A percentile compares a stretch with the other conserved stretches of the same genome.
These are phyloP conservation scores for Drymonia ruficornis DNA, from an alignment of 2,888 invertebrate genomes.

Conservation along the genomic window DNA sequence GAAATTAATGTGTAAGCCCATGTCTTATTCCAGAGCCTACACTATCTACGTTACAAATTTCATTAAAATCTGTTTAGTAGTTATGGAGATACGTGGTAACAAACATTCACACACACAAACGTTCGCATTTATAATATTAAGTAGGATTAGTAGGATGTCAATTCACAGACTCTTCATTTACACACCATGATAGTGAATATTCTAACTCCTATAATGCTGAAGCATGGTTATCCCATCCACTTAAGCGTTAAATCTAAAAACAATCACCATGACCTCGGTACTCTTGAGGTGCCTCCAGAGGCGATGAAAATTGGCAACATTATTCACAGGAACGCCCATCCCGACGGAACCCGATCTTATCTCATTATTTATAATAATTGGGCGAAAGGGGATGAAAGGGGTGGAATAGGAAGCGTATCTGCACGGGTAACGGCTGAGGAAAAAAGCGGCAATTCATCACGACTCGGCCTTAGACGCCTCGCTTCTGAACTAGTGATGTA, in stretches of 20 bases:
- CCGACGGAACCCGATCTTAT: conserved; percentile 58
- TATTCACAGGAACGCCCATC: conserved; percentile 42
- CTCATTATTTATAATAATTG: conserved; percentile 78
- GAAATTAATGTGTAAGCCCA: too few species aligned
- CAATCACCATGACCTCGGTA: background rate
- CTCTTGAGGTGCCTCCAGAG: background rate
- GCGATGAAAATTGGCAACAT: conserved; percentile 40
- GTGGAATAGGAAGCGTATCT: conserved; percentile 46
- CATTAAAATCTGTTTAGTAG: too few species aligned
- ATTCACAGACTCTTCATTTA: too few species aligned
- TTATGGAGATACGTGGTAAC: too few species aligned
- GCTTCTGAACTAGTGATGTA: conserved; percentile 19
- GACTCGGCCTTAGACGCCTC: conserved; percentile 21
- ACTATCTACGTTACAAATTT: too few species aligned
- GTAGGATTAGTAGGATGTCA: too few species aligned
- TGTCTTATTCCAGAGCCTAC: too few species aligned
- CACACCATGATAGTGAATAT: too few species aligned
- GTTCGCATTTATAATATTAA: too few species aligned
- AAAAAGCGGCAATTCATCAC: conserved; percentile 49
- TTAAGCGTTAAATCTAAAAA: background rate
- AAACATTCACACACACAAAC: too few species aligned
- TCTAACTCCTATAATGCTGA: too few species aligned
- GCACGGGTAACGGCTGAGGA: conserved; percentile 25
- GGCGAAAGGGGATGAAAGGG: conserved; percentile 53
- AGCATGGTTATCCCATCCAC: conserved; percentile 3